Percentiles rank a stretch among this genome's conserved stretches.
phyloP scores from a whole-genome alignment of 2,113 vertebrate species.

The Nothobranchius kuhntae region DNA sequence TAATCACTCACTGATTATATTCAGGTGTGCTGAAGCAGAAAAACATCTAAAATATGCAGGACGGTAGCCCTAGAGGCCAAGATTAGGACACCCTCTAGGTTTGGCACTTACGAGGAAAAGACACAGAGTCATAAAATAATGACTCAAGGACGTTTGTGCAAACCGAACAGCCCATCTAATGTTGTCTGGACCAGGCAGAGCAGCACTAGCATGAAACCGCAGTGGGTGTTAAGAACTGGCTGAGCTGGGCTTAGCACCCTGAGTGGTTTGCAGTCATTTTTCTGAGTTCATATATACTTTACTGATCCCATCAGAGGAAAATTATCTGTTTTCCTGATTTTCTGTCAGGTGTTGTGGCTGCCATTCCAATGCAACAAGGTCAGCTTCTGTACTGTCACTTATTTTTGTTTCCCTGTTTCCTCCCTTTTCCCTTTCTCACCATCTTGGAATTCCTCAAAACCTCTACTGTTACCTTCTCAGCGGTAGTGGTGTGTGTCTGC shows the following conservation, averaged over 20 bases:
- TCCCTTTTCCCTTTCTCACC: neutral
- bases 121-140: neutral
- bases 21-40: no score
- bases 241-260: slow-evolving; percentile 28
- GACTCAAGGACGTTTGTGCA: neutral
- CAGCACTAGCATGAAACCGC: neutral
- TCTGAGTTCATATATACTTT: neutral
- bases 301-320: no score
- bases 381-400: neutral
- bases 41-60: no score
- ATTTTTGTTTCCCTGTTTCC: neutral
- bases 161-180: neutral
- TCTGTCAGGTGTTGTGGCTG: slow-evolving; percentile 6
- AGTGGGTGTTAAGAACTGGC: slow-evolving; percentile 23
- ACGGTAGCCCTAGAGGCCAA: no score
- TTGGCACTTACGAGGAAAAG: neutral
- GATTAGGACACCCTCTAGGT: neutral
- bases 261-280: slow-evolving; percentile 38
- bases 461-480: slow-evolving; percentile 50
- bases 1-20: no score
- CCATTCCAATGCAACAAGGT: slow-evolving; percentile 41
- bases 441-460: slow-evolving; percentile 24
- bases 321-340: no score
- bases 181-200: neutral
- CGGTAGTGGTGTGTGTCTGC: no score